These are phyloP conservation scores for Microtus pennsylvanicus DNA, from an alignment of 2,113 vertebrate species.

Conservation along the genomic window DNA sequence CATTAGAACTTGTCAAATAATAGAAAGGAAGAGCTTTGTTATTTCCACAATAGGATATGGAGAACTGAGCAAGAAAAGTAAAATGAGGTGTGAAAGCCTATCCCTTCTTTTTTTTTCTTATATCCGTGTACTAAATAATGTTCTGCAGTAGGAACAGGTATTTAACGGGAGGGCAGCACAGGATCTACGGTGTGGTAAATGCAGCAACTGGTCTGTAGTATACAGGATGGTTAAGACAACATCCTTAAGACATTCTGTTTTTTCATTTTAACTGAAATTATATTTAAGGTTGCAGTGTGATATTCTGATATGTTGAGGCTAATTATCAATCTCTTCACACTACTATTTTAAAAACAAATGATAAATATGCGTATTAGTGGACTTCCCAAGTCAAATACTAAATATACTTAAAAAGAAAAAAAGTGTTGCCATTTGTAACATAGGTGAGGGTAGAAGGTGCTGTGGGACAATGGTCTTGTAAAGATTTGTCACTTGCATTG, in stretches of 20 bases:
- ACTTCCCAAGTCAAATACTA: neutral
- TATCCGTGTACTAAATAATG: neutral
- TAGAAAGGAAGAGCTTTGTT: conserved; percentile 8
- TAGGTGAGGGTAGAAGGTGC: neutral
- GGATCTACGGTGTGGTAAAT: neutral
- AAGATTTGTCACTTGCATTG: too few relatives aligned
- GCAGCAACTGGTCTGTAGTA: neutral
- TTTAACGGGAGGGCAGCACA: neutral
- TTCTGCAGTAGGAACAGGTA: neutral
- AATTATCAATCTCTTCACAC: neutral
- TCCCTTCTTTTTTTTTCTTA: neutral
- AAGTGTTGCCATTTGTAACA: neutral
- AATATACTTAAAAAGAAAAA: neutral
- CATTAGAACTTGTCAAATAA: conserved; percentile 18
- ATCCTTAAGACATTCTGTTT: neutral
- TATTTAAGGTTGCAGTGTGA: neutral
- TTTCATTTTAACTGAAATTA: neutral
- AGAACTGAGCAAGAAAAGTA: neutral
- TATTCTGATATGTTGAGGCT: neutral
- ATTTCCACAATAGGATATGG: neutral
- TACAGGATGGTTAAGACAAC: neutral
- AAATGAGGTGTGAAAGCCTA: neutral
- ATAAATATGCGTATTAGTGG: neutral
- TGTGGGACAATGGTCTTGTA: too few relatives aligned
- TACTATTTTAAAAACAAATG: neutral